A percentile compares a stretch with the other conserved stretches of the same genome.
Conservation (phyloP, 2,888 invertebrate species). For the Noctua fimbriata region DNA sequence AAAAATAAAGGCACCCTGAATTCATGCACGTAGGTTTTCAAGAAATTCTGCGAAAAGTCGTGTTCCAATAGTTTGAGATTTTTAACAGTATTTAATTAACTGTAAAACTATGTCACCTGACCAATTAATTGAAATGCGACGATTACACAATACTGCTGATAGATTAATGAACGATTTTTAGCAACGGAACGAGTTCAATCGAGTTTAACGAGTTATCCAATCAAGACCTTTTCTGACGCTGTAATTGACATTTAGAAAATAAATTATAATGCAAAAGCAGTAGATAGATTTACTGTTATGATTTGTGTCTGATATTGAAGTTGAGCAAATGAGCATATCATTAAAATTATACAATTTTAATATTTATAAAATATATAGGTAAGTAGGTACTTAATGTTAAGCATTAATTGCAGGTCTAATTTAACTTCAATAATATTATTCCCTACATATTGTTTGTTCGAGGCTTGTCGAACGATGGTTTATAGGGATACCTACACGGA, state of each 20-base stretch:
- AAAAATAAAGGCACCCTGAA: background rate
- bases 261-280: constrained; percentile 27
- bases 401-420: background rate
- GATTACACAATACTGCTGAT: constrained; percentile 38
- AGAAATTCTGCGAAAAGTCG: constrained; percentile 13
- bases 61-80: constrained; percentile 12
- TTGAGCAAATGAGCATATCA: background rate
- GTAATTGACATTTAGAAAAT: constrained; percentile 53
- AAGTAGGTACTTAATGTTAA: background rate
- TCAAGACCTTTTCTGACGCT: constrained; percentile 34
- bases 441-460: background rate
- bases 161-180: constrained; percentile 36
- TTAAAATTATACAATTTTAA: constrained; percentile 10
- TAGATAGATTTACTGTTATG: constrained; percentile 25
- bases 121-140: constrained; percentile 36
- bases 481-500: background rate
- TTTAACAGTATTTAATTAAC: constrained; percentile 32
- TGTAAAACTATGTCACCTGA: constrained; percentile 33
- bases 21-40: background rate
- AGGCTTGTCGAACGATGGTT: background rate
- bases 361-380: too few species aligned
- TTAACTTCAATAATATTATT: background rate
- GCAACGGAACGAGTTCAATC: constrained; percentile 38
- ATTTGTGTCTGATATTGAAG: background rate
- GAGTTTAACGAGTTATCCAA: constrained; percentile 48